phyloP scores from a whole-genome alignment of 2,797 vertebrate genomes.

The Sternotherus odoratus region DNA sequence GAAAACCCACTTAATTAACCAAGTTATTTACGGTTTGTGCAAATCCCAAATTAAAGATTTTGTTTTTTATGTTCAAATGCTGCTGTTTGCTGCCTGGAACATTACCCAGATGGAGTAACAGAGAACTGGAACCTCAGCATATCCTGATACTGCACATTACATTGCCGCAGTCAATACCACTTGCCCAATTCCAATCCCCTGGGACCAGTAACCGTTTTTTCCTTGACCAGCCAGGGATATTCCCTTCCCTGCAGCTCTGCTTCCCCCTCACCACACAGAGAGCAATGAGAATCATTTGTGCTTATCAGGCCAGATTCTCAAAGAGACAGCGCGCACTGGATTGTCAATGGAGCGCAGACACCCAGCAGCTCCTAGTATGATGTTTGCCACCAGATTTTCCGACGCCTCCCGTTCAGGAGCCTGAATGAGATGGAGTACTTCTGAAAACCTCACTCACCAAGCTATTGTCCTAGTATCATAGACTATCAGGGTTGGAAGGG shows the following conservation, averaged over 20 bases:
- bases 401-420: neutral
- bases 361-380: neutral
- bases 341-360: neutral
- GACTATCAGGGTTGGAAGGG: no score
- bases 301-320: neutral
- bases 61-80: neutral
- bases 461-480: neutral
- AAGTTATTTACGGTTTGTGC: neutral
- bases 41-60: neutral
- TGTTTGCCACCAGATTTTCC: neutral
- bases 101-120: neutral
- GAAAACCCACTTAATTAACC: slow-evolving; percentile 14
- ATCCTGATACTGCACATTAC: no score
- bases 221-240: neutral
- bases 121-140: neutral
- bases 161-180: neutral
- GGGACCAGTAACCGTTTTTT: neutral
- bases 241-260: neutral
- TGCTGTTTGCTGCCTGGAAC: neutral
- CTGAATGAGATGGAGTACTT: neutral
- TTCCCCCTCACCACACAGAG: neutral
- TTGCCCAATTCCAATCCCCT: neutral
- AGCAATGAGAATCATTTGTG: neutral
- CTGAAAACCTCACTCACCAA: neutral
- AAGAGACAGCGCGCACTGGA: neutral